These are phyloP conservation scores for Peromyscus californicus DNA, from an alignment of 2,113 vertebrate species.

Conservation along the genomic window DNA sequence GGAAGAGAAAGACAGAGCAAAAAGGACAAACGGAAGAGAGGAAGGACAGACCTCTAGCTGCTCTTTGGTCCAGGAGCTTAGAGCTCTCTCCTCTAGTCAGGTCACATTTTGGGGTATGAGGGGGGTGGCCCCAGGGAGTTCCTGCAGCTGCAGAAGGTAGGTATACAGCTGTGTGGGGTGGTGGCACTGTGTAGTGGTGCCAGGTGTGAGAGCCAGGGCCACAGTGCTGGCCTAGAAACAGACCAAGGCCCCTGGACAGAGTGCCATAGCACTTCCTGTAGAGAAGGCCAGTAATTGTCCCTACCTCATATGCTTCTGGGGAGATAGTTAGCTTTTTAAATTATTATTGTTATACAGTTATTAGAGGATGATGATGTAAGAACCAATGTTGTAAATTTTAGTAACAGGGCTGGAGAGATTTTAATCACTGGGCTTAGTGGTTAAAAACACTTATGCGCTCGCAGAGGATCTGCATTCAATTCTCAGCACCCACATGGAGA, in stretches of 20 bases:
- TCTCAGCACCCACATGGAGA: background rate
- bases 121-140: fast-evolving
- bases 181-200: fast-evolving
- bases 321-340: background rate
- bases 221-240: background rate
- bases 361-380: background rate
- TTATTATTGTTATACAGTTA: background rate
- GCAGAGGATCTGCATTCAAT: background rate
- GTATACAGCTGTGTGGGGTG: background rate
- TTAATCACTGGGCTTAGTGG: background rate
- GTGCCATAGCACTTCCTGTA: background rate
- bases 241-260: background rate
- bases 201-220: background rate
- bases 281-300: background rate
- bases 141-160: background rate
- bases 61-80: background rate
- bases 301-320: background rate
- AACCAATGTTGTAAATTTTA: background rate
- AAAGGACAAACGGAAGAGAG: background rate
- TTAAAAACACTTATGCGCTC: background rate
- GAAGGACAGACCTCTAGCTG: background rate
- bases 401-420: background rate
- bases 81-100: background rate
- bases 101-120: background rate
- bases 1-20: background rate